Conservation (phyloP, 2,888 invertebrate genomes). For the Diogma glabrata region DNA sequence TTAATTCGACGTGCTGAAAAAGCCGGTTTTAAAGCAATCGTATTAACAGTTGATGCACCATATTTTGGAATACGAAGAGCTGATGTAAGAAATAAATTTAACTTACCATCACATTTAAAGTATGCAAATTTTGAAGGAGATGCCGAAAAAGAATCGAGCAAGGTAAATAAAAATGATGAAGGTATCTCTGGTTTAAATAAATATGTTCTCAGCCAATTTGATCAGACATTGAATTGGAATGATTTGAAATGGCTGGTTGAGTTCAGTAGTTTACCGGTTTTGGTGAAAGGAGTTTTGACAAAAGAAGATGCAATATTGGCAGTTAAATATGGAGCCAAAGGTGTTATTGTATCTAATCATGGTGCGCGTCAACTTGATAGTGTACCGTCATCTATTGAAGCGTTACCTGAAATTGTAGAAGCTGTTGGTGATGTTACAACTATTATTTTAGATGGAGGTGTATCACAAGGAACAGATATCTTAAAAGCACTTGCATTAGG, state of each 20-base stretch:
- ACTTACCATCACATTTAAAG: constrained; percentile 67
- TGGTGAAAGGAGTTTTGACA: constrained; percentile 78
- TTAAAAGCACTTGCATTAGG: constrained; percentile 86
- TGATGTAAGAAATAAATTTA: constrained; percentile 74
- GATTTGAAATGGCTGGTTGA: constrained; percentile 76
- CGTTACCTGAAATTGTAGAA: constrained; percentile 62
- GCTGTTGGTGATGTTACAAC: constrained; percentile 60
- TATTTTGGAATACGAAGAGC: constrained; percentile 71
- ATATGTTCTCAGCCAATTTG: constrained; percentile 67
- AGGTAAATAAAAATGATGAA: constrained; percentile 21
- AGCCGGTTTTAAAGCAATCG: constrained; percentile 77
- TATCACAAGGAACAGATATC: constrained; percentile 73
- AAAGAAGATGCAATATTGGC: constrained; percentile 75
- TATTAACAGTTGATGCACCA: constrained; percentile 81
- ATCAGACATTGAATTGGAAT: constrained; percentile 71
- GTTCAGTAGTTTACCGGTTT: constrained; percentile 64
- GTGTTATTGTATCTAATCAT: constrained; percentile 85
- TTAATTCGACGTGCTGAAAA: constrained; percentile 68
- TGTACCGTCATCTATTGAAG: constrained; percentile 71
- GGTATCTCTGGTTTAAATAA: constrained; percentile 62
- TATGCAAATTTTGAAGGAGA: constrained; percentile 62
- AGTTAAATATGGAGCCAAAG: constrained; percentile 59
- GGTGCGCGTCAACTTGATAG: constrained; percentile 66
- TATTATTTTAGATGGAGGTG: constrained; percentile 80
- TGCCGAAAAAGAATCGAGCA: constrained; percentile 21